These are phyloP conservation scores for Drosophila novamexicana DNA, from an alignment of 1,140 invertebrate genomes.

Conservation along the genomic window DNA sequence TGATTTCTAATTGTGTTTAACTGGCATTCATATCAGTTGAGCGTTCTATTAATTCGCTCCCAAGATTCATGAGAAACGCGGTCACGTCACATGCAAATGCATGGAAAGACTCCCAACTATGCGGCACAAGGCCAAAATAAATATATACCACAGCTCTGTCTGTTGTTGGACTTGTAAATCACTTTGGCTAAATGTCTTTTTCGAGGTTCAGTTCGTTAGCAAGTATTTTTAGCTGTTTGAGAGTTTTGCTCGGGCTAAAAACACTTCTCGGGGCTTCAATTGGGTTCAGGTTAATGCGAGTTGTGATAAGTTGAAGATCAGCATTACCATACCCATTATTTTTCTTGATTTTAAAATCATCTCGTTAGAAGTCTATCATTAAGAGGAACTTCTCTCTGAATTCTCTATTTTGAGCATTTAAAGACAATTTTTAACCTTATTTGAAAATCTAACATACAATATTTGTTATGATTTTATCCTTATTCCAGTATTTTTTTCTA, in stretches of 20 bases:
- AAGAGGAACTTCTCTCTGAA: too few species aligned
- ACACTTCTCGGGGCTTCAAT: not conserved
- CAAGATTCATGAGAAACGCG: conserved; percentile 20
- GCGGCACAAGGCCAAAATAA: conserved; percentile 17
- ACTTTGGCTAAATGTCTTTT: conserved; percentile 1
- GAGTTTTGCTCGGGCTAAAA: not conserved
- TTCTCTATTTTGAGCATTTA: too few species aligned
- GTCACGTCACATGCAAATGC: conserved; percentile 27
- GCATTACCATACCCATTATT: too few species aligned
- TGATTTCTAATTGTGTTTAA: conserved; percentile 19
- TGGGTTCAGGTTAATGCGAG: too few species aligned
- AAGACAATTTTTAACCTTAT: too few species aligned
- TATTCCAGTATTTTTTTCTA: too few species aligned
- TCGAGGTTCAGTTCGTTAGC: conserved; percentile 9
- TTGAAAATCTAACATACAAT: too few species aligned
- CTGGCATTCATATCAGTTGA: conserved; percentile 25
- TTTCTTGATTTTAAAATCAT: too few species aligned
- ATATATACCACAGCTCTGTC: not conserved
- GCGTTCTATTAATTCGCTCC: conserved; percentile 5
- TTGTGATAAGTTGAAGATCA: too few species aligned
- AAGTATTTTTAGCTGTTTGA: conserved; percentile 1
- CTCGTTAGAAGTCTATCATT: too few species aligned
- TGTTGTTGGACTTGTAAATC: conserved; percentile 18
- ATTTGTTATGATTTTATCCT: too few species aligned
- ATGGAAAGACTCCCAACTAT: conserved; percentile 19